Base-by-base conservation (phyloP, 2,113 vertebrate species). In the Nothoprocta perdicaria region DNA sequence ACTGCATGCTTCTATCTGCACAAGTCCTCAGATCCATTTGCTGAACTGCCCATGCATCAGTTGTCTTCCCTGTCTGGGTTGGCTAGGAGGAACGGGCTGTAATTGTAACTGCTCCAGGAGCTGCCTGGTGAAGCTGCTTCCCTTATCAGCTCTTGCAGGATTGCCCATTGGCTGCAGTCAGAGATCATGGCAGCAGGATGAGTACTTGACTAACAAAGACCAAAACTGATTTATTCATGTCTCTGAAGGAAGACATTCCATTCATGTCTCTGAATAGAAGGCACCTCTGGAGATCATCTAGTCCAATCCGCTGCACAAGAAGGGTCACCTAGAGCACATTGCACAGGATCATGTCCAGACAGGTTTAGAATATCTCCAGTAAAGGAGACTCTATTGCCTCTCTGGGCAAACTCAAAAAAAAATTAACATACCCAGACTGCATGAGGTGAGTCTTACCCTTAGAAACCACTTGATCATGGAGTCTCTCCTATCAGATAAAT, bases 181-280 rank as follows among this genome's bases (percentile, higher is more conserved):
- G 4, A 0, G 3, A 24, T 14, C 0, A 2, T 6, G 41, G 35
- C 46, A 66, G 38, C 10, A 23, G 15, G 1, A 1, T 12, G 33
- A 66, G 52, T 72, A 60, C 61, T 90, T 12, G 11, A 57, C 2
- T 41, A 9, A 14, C 1, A 14, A 50, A 35, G 38, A 38, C 5
- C 55, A 43, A 24, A 62, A 18, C 38, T 71, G 72, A 72, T 35
- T 17, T 14, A 35, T 50, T 67, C 7, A 31, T 50, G 4, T 58
- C 60, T 17, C 21, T 71, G 22, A 22, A 22, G 46, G 21, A 48
- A 48, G 46, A 23, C 21, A 48, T 48, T 48, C 19, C 46, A 22
- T 48, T 48, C 46, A 22, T 48, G 46, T 48, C 46, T 48, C 46
- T 22, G 46, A 22, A 22, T 48, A 24, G 50, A 53, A 53, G 50